phyloP scores from a whole-genome alignment of 2,797 vertebrate species.

The Emys orbicularis region DNA sequence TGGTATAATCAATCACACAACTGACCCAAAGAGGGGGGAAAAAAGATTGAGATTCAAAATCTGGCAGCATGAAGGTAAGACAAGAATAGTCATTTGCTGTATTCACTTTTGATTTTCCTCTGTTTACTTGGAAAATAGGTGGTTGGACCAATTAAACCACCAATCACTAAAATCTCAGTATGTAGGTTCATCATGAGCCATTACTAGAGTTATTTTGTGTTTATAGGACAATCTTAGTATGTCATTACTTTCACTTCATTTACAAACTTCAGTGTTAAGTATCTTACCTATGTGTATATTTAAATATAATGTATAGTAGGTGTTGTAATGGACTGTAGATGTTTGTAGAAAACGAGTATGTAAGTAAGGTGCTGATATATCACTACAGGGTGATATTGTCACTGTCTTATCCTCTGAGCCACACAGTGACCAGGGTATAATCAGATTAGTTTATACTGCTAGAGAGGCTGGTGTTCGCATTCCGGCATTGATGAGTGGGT shows the following conservation, averaged over 20 bases:
- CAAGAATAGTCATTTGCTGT: neutral
- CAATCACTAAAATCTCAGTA: neutral
- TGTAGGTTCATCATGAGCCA: neutral
- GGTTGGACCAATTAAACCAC: neutral
- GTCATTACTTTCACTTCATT: neutral
- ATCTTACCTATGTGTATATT: neutral
- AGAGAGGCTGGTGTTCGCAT: constrained; percentile 1
- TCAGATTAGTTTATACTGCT: constrained; percentile 26
- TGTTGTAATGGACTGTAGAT: neutral
- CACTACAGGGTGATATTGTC: neutral
- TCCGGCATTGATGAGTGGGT: neutral
- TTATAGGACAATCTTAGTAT: neutral
- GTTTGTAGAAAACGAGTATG: neutral
- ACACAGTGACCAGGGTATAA: neutral
- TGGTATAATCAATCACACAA: neutral
- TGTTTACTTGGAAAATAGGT: neutral
- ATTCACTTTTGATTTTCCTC: neutral
- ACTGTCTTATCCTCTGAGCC: neutral
- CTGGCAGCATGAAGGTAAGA: neutral
- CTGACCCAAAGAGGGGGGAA: neutral
- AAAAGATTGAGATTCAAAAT: neutral
- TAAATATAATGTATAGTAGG: neutral
- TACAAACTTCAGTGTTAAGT: neutral
- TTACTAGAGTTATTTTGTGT: neutral
- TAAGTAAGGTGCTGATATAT: neutral